Conservation (phyloP, 23 tunicate species). For the Clavelina lepadiformis region DNA sequence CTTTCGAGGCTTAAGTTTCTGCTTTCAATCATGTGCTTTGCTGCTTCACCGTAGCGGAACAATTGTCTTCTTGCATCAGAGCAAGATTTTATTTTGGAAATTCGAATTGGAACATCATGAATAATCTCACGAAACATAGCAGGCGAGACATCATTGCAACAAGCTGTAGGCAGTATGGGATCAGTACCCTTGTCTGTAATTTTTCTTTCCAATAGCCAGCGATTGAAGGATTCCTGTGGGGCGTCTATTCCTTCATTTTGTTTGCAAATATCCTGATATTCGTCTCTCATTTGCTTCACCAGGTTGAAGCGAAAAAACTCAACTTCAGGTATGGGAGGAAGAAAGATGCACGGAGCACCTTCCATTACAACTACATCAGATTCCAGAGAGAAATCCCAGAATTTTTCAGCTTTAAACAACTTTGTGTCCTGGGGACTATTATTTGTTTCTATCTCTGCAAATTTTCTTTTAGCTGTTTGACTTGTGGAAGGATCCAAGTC, state of each 20-base stretch:
- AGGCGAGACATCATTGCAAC: constrained; percentile 62
- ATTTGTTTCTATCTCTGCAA: too few relatives aligned
- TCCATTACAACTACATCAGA: constrained; percentile 66
- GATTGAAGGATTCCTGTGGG: constrained; percentile 73
- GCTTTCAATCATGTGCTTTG: constrained; percentile 65
- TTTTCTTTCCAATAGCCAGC: constrained; percentile 87
- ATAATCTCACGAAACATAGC: constrained; percentile 89
- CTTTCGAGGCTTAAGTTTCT: constrained; percentile 41
- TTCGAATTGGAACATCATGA: constrained; percentile 74
- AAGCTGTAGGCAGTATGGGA: constrained; percentile 67
- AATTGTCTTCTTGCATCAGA: constrained; percentile 84
- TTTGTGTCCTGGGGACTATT: too few relatives aligned
- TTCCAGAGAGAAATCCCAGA: constrained; percentile 54
- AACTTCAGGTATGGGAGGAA: constrained; percentile 68
- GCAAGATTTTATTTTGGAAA: constrained; percentile 60
- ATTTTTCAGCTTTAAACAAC: constrained; percentile 28
- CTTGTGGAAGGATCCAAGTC: too few relatives aligned
- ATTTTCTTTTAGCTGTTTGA: too few relatives aligned
- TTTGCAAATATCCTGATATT: constrained; percentile 70
- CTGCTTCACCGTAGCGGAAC: constrained; percentile 75
- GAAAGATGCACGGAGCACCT: constrained; percentile 60
- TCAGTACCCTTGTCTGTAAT: constrained; percentile 64
- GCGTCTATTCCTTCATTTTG: constrained; percentile 82
- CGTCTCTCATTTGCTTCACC: constrained; percentile 46
- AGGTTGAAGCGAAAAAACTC: constrained; percentile 53